phyloP scores from a whole-genome alignment of 2,113 vertebrate genomes.

The Tonatia bakeri region DNA sequence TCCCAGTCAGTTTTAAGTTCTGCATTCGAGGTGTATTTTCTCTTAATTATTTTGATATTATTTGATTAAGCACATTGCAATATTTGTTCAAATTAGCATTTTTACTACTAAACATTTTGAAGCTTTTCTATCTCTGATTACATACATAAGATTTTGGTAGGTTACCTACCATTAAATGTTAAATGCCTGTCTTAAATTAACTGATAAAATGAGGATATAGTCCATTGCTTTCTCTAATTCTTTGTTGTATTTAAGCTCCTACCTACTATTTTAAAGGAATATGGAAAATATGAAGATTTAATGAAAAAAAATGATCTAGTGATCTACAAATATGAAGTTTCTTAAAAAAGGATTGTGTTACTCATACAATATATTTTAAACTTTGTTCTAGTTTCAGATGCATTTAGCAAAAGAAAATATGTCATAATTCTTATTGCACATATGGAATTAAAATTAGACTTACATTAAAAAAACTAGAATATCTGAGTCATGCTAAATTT shows the following conservation, averaged over 20 bases:
- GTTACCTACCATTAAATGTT: background rate
- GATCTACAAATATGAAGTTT: rapidly evolving
- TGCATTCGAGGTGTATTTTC: background rate
- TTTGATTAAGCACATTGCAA: background rate
- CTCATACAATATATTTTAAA: background rate
- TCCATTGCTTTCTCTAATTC: background rate
- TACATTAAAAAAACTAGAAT: constrained; percentile 3
- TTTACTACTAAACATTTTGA: background rate
- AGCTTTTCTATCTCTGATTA: background rate
- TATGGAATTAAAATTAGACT: constrained; percentile 46
- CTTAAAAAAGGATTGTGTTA: background rate
- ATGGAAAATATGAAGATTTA: background rate
- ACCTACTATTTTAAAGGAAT: background rate
- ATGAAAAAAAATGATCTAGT: background rate
- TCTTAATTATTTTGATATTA: background rate
- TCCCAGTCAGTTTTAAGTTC: background rate
- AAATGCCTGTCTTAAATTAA: background rate
- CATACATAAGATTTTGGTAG: background rate
- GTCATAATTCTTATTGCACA: constrained; percentile 6
- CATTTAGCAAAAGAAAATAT: background rate
- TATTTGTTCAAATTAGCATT: constrained; percentile 8
- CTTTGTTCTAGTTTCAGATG: constrained; percentile 38
- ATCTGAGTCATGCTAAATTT: constrained; percentile 19
- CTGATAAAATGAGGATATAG: background rate
- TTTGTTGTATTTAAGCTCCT: background rate